Evolutionary conservation across 2,888 invertebrate species (phyloP), one percentile per base, ranked within the genome.

Genomic region (Apodemia duryi): DNA sequence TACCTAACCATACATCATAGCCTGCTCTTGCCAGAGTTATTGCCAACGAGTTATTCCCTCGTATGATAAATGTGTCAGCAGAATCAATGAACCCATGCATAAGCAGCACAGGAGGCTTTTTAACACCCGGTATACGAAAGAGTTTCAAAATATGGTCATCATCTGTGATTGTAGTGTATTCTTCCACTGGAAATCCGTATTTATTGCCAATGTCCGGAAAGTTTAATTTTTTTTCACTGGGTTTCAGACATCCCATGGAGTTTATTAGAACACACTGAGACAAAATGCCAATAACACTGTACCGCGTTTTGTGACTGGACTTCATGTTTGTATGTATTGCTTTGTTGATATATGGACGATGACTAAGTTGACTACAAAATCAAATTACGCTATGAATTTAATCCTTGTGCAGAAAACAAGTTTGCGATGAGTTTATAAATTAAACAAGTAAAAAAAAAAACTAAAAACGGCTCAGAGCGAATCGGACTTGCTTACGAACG

Each of bases 1-100:
- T 82, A 0, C 74, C 75, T 2, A 75, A 61, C 84, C 83, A 84
- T 0, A 83, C 77, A 62, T 94, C 94, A 71, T 92, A 93, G 1
- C 92, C 93, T 10, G 76, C 75, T 54, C 91, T 86, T 0, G 92
- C 91, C 29, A 94, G 74, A 0, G 70, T 66, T 0, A 73, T 68
- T 1, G 71, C 77, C 6, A 82, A 57, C 0, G 83, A 82, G 1
- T 51, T 63, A 0, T 72, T 72, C 29, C 78, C 80, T 67, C 82
- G 69, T 4, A 81, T 46, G 29, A 83, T 74, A 62, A 75, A 82
- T 0, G 74, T 73, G 49, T 82, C 82, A 0, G 79, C 72, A 0
- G 77, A 77, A 63, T 80, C 81, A 0, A 75, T 35, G 5, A 81
- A 43, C 0, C 82, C 83, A 32, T 83, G 82, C 73, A 77, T 74